These are phyloP conservation scores for Chitala chitala DNA, from an alignment of 2,113 vertebrate species.

Conservation along the genomic window DNA sequence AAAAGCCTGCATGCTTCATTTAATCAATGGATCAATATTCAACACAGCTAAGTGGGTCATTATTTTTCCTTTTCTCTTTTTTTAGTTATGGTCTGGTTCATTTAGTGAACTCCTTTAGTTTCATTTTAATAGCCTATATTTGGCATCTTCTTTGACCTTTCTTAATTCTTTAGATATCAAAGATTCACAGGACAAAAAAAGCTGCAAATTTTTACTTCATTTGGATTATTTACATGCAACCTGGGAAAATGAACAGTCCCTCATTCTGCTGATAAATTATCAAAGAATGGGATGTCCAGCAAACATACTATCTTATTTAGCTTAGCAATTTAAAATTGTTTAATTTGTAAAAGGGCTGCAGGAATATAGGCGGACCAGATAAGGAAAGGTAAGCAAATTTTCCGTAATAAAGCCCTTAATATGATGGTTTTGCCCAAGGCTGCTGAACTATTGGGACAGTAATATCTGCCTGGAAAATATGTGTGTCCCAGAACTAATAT, in stretches of 20 bases:
- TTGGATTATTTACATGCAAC: background rate
- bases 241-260: background rate
- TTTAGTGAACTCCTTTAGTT: background rate
- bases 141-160: conserved; percentile 2
- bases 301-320: background rate
- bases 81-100: background rate
- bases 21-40: conserved; percentile 28
- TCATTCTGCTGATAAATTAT: background rate
- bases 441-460: conserved; percentile 15
- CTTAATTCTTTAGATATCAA: background rate
- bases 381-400: conserved; percentile 27
- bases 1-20: conserved; percentile 23
- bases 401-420: conserved; percentile 28
- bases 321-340: background rate
- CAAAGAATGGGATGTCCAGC: background rate
- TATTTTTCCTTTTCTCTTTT: background rate
- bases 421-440: conserved; percentile 21
- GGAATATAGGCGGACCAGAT: conserved; percentile 9
- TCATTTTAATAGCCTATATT: conserved; percentile 1
- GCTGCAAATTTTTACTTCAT: background rate
- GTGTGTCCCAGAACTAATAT: conserved; percentile 32
- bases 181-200: background rate
- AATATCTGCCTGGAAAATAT: conserved; percentile 22
- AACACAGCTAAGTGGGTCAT: conserved; percentile 14
- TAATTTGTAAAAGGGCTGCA: conserved; percentile 12